Evolutionary conservation across 2,888 invertebrate species (phyloP).

Genomic region (Coelinius sp.): DNA sequence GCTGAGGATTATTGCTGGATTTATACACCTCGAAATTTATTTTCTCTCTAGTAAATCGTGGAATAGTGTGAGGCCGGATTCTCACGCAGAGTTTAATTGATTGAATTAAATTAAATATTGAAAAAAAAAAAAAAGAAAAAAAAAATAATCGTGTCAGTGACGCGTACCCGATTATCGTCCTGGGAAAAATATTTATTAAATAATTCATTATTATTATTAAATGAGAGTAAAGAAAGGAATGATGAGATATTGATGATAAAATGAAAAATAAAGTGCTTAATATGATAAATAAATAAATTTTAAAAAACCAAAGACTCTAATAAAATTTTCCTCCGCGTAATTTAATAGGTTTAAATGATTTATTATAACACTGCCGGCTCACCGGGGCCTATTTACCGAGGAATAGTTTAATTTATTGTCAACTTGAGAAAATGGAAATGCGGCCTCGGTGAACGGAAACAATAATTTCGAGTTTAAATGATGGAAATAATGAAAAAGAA

Average conservation of each 20-base stretch:
- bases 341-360: constrained; percentile 41
- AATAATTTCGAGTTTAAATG: constrained; percentile 36
- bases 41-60: background rate
- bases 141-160: constrained; percentile 38
- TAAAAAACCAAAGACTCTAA: constrained; percentile 50
- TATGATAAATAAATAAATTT: constrained; percentile 30
- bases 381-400: constrained; percentile 43
- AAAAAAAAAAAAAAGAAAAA: background rate
- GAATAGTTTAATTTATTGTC: constrained; percentile 40
- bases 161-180: constrained; percentile 30
- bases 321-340: constrained; percentile 45
- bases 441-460: constrained; percentile 37
- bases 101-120: background rate
- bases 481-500: too few species aligned
- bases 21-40: background rate
- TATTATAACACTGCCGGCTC: constrained; percentile 48
- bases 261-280: constrained; percentile 40
- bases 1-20: background rate
- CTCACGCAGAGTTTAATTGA: constrained; percentile 29
- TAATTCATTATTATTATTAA: constrained; percentile 28
- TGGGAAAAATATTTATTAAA: constrained; percentile 30
- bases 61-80: constrained; percentile 38
- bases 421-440: constrained; percentile 27
- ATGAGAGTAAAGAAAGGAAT: background rate
- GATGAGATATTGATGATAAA: constrained; percentile 27